These are phyloP conservation scores for Haemorhous mexicanus DNA, from an alignment of 2,113 vertebrate genomes.

Conservation along the genomic window DNA sequence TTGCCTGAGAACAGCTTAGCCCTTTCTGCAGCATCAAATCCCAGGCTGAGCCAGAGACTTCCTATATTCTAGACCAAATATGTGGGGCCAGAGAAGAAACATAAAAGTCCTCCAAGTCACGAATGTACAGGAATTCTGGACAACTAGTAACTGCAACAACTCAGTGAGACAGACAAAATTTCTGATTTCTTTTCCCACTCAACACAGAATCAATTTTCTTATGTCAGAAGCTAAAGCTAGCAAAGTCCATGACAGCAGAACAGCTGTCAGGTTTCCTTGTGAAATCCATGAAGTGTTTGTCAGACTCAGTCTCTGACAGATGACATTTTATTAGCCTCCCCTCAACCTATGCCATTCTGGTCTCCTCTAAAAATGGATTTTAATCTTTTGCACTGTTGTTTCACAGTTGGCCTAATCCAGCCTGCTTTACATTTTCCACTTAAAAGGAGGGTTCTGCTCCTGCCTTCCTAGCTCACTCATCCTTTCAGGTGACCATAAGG, in stretches of 20 bases:
- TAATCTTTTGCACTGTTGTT: not conserved
- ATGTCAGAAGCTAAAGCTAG: not conserved
- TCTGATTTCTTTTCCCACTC: not conserved
- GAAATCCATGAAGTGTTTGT: not conserved
- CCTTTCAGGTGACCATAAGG: not conserved
- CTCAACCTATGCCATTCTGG: not conserved
- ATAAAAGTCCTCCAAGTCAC: not conserved
- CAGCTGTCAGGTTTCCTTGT: conserved; percentile 12
- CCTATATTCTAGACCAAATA: not conserved
- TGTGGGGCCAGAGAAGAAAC: not conserved
- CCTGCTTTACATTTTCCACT: not conserved
- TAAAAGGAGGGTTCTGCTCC: not conserved
- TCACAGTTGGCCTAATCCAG: not conserved
- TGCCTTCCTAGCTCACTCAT: not conserved
- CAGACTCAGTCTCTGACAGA: not conserved
- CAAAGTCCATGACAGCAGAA: not conserved
- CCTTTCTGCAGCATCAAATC: not conserved
- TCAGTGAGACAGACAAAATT: not conserved
- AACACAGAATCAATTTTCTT: not conserved
- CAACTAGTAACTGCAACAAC: not conserved
- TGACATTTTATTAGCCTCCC: not conserved
- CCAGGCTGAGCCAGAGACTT: not conserved
- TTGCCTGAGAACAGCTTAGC: not conserved
- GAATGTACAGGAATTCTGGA: rapidly evolving
- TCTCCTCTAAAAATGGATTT: not conserved